A percentile compares a stretch with the other conserved stretches of the same genome.
These are phyloP conservation scores for Nylanderia fulva DNA, from an alignment of 1,140 invertebrate genomes.

Conservation along the genomic window DNA sequence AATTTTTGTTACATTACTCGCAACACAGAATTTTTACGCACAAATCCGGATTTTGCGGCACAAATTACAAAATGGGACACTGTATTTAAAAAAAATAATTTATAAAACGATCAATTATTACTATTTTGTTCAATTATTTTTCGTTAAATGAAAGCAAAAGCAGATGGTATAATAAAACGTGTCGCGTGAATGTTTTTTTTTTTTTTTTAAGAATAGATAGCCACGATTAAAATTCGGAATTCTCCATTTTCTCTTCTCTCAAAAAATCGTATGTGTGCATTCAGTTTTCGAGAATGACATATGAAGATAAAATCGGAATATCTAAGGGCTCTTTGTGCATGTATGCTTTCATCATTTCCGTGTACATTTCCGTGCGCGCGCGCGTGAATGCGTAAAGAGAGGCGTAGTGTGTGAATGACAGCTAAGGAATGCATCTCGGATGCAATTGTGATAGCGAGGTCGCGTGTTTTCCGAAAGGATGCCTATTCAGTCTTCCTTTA, in stretches of 20 bases:
- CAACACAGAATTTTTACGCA: neutral
- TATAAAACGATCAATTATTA: neutral
- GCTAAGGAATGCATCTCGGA: slow-evolving; percentile 66
- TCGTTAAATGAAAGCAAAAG: neutral
- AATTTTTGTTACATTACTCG: slow-evolving; percentile 1
- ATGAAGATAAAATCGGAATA: neutral
- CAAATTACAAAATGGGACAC: neutral
- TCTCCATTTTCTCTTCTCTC: neutral
- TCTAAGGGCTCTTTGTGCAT: slow-evolving; percentile 6
- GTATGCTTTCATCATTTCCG: neutral
- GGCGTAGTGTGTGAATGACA: slow-evolving; percentile 69
- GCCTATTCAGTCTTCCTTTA: slow-evolving; percentile 64
- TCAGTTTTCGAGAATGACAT: neutral
- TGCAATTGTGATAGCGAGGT: slow-evolving; percentile 65
- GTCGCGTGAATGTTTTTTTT: neutral
- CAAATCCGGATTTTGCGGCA: neutral
- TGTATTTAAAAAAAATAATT: neutral
- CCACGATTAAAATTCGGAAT: neutral
- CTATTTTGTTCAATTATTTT: neutral
- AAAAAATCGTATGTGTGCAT: neutral
- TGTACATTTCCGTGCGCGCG: neutral
- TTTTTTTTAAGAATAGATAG: neutral
- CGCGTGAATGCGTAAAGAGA: neutral
- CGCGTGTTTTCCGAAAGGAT: slow-evolving; percentile 52
- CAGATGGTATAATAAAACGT: neutral